A percentile compares a stretch with the other conserved stretches of the same genome.
Conservation (phyloP, 2,888 invertebrate species). For the Lepidocyrtinus sp. region DNA sequence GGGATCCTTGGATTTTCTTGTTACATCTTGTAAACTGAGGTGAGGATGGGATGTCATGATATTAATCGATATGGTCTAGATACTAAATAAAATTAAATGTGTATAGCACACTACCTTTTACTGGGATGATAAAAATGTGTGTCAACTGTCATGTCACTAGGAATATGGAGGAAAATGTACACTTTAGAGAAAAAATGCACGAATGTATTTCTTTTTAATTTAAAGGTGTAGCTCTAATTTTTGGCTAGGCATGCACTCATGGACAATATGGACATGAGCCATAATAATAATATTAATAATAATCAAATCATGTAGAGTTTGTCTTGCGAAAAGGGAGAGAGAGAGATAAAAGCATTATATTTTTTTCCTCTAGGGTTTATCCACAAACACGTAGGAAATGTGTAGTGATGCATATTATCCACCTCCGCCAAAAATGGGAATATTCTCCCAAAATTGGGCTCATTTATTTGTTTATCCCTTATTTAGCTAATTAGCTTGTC, state of each 20-base stretch:
- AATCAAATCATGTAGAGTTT: constrained; percentile 48
- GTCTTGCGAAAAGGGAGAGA: constrained; percentile 9
- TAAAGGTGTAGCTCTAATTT: neutral
- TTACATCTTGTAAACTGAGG: constrained; percentile 5
- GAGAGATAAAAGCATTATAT: constrained; percentile 10
- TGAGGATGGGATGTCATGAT: no score
- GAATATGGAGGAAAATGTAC: constrained; percentile 15
- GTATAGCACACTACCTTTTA: no score
- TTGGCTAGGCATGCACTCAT: constrained; percentile 3
- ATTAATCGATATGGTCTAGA: no score
- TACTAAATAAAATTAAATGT: no score
- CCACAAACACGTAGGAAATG: constrained; percentile 18
- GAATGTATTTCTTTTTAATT: no score
- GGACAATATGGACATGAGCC: constrained; percentile 19
- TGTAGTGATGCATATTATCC: constrained; percentile 40
- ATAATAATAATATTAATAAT: constrained; percentile 37
- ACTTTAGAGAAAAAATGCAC: no score
- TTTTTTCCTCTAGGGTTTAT: constrained; percentile 4
- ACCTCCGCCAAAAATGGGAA: constrained; percentile 60
- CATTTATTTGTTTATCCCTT: constrained; percentile 63
- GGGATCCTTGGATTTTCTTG: constrained; percentile 3
- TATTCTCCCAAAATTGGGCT: constrained; percentile 62
- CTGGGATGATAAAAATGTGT: no score
- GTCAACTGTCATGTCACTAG: constrained; percentile 7
- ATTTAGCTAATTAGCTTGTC: constrained; percentile 63